Evolutionary conservation across 2,113 vertebrate species (phyloP).

Genomic region (Orientallactaga bullata): DNA sequence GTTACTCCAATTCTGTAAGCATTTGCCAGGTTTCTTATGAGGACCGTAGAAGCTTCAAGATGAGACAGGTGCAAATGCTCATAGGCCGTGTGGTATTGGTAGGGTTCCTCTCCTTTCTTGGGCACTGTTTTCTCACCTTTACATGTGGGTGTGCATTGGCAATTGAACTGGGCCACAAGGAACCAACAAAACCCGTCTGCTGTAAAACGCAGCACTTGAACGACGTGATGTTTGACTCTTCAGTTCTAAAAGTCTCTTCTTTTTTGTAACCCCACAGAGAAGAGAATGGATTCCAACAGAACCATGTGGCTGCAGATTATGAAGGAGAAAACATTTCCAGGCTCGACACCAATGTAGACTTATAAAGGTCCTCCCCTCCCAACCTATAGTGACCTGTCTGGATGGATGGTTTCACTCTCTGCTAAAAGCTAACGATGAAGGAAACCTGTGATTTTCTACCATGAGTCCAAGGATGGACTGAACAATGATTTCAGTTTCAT

Average conservation of each 20-base stretch:
- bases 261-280: constrained; percentile 33
- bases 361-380: constrained; percentile 34
- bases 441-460: constrained; percentile 4
- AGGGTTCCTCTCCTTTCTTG: not conserved
- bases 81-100: not conserved
- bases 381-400: constrained; percentile 14
- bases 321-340: constrained; percentile 44
- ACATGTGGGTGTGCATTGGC: not conserved
- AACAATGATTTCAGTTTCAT: not conserved
- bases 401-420: constrained; percentile 18
- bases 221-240: constrained; percentile 3
- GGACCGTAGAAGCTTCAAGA: not conserved
- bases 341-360: not conserved
- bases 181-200: constrained; percentile 1
- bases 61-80: not conserved
- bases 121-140: not conserved
- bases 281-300: constrained; percentile 55
- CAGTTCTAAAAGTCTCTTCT: constrained; percentile 36
- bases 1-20: not conserved
- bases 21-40: not conserved
- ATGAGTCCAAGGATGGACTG: not conserved
- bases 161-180: constrained; percentile 46
- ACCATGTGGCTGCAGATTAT: constrained; percentile 26
- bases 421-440: not conserved
- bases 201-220: constrained; percentile 59